Base-by-base conservation (phyloP, 2,797 vertebrate genomes). In the Coregonus ussuriensis region DNA sequence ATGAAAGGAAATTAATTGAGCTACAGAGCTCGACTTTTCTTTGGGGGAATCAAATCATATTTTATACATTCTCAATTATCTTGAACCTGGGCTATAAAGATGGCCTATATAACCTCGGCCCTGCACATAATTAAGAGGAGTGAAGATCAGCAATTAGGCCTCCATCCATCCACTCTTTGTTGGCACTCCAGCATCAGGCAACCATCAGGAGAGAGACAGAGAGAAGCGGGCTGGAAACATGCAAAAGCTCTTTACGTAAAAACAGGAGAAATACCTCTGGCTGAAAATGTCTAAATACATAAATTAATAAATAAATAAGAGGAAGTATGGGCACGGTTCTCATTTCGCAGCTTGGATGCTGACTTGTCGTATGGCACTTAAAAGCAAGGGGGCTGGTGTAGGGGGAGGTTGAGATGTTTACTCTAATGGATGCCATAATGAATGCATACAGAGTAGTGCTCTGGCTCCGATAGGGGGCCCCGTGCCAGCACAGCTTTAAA, bases 371-470 rank as follows among this genome's bases (percentile, higher is more conserved):
- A 92, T 75, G 84, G 90, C 91, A 91, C 91, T 92, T 94, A 93
- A 93, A 93, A 93, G 91, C 84, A 37, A 86, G 89, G 88, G 88
- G 87, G 89, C 81, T 77, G 87, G 88, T 88, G 89, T 85, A 85
- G 83, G 86, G 91, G 90, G 91, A 89, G 88, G 91, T 88, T 92
- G 91, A 93, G 91, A 93, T 92, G 94, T 94, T 95, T 94, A 91
- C 93, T 93, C 90, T 94, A 95, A 95, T 94, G 93, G 93, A 92
- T 88, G 91, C 91, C 87, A 89, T 95, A 94, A 94, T 93, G 93
- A 94, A 92, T 91, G 91, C 91, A 91, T 89, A 90, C 85, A 70
- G 89, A 91, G 84, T 88, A 82, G 82, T 84, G 85, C 89, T 91
- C 91, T 91, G 87, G 92, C 94, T 93, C 89, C 80, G 82, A 90